Base-by-base conservation (phyloP, 2,888 invertebrate genomes). In the Carterocephalus palaemon region DNA sequence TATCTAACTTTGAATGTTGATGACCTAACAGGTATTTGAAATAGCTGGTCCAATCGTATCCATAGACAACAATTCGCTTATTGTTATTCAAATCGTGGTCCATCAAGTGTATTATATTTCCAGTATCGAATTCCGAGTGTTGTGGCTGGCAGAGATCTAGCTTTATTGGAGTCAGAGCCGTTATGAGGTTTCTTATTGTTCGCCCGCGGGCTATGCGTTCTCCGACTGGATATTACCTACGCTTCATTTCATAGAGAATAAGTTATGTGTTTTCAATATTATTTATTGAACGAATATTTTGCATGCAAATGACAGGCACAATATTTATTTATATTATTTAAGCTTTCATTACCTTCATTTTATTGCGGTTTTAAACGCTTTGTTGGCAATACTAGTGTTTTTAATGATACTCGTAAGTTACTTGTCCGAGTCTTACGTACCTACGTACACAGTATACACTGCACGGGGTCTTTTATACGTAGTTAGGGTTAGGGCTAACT, bases 151-250 rank as follows among this genome's bases (percentile, higher is more conserved):
- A 32, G 9, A 22, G 29, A 24, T 45, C 31, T 32, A 45, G 19
- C 37, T 17, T 37, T 37, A 19, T 32, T 17, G 29, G 10, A 23
- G 13, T 9, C 17, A 8, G 7, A 34, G 45, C 37, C 31, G 37
- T 37, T 45, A 45, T 32, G 31, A 45, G 51, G 47, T 38, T 34
- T 43, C 46, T 50, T 52, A 52, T 56, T 51, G 53, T 64, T 54
- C 62, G 59, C 60, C 66, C 62, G 47, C 52, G 41, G 60, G 61
- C 57, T 48, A 57, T 49, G 51, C 53, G 52, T 31, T 23, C 43
- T 31, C 19, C 26, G 3, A 34, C 31, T 45, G 31, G 17, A 24
- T 45, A 45, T 45, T 37, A 37, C 17, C 36, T 31, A 24, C 37
- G 45, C 37, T 23, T 45, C 29, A 37, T 31, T 45, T 19, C 13